Evolutionary conservation across 2,113 vertebrate genomes (phyloP), one percentile per base, ranked within the genome.

Genomic region (Thunnus maccoyii): DNA sequence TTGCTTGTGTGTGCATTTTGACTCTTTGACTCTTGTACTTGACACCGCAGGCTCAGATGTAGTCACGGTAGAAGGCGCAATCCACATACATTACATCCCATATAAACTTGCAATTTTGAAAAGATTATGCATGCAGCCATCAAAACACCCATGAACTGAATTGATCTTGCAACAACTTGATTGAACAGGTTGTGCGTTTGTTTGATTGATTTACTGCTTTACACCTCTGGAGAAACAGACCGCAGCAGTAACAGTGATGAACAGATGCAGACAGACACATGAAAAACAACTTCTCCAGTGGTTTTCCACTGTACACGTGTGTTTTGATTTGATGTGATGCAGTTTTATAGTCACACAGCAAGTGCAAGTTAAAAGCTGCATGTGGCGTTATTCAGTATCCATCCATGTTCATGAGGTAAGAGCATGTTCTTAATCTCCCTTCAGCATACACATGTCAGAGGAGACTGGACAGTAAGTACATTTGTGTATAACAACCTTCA

Each of bases 331-430:
- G 27, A 50, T 69, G 54, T 76, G 67, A 41, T 41, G 78, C 32
- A 73, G 44, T 68, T 69, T 67, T 20, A 41, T 41, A 41, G 36
- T 8, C 36, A 69, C 17, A 25, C 15, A 76, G 22, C 46, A 61
- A 46, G 8, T 41, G 7, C 46, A 75, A 50, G 11, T 15, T 25
- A 80, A 41, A 74, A 58, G 18, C 6, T 62, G 70, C 76, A 72
- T 86, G 88, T 8, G 57, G 47, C 44, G 14, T 64, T 69, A 15
- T n/a, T 30, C 52, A 51, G 58, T 47, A 4, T 75, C 17, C 1
- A 8, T 69, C 77, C 47, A 65, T 50, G 32, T 68, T 17, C 32
- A 10, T 32, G 71, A 89, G 89, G 88, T 92, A 92, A 88, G 87
- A 82, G 85, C 82, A 86, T 89, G 84, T 71, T 81, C 50, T 61